Evolutionary conservation across 2,888 invertebrate species (phyloP).

Genomic region (Drosophila nr. medialis): DNA sequence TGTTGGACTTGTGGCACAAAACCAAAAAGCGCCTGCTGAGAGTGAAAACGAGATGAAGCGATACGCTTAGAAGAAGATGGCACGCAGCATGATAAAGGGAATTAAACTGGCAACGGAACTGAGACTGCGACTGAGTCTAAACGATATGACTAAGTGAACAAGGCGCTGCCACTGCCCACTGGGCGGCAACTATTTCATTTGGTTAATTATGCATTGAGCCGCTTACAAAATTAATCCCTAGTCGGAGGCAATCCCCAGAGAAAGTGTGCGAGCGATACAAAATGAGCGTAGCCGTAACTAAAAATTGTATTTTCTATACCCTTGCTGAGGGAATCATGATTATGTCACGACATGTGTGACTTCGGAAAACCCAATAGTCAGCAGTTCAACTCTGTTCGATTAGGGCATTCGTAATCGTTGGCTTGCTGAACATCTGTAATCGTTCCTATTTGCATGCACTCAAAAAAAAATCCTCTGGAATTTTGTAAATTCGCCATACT

Average conservation of each 20-base stretch:
- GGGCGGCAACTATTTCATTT: conserved; percentile 50
- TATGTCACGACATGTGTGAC: not conserved
- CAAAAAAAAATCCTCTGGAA: not conserved
- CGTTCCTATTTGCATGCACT: not conserved
- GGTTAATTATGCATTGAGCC: conserved; percentile 73
- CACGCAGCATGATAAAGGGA: not conserved
- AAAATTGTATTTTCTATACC: conserved; percentile 13
- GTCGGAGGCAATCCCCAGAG: conserved; percentile 36
- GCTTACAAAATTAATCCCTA: conserved; percentile 71
- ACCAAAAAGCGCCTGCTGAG: conserved; percentile 8
- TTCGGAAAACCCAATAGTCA: not conserved
- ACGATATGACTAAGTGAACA: not conserved
- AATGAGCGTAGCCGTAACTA: not conserved
- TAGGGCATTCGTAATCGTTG: not conserved
- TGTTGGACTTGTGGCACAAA: conserved; percentile 4
- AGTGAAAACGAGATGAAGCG: not conserved
- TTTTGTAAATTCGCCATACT: not conserved
- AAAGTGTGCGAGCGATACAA: not conserved
- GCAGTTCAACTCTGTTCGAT: not conserved
- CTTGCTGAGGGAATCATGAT: not conserved
- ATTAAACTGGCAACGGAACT: conserved; percentile 6
- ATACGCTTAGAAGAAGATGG: not conserved
- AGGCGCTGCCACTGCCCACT: not conserved
- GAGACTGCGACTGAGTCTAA: not conserved
- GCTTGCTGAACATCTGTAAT: not conserved